phyloP scores from a whole-genome alignment of 1,140 invertebrate genomes.

The Cataglyphis hispanica region DNA sequence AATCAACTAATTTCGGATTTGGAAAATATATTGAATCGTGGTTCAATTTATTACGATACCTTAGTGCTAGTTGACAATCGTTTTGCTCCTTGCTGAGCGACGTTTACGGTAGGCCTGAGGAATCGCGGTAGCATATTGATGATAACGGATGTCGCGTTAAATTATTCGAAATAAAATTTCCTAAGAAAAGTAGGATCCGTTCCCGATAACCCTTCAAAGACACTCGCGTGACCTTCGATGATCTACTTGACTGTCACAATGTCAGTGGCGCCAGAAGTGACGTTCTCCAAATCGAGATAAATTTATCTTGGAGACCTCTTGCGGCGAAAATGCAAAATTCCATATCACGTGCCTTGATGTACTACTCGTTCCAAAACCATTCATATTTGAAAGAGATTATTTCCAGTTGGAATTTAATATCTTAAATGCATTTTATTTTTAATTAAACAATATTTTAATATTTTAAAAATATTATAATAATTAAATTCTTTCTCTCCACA shows the following conservation, averaged over 20 bases:
- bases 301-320: neutral
- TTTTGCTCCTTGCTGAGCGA: constrained; percentile 80
- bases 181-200: neutral
- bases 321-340: neutral
- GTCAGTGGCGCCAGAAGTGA: neutral
- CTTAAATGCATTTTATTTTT: too few relatives aligned
- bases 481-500: too few relatives aligned
- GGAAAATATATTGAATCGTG: neutral
- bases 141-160: neutral
- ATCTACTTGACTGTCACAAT: neutral
- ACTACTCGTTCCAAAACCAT: too few relatives aligned
- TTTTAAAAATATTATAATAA: too few relatives aligned
- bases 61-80: constrained; percentile 81
- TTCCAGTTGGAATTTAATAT: too few relatives aligned
- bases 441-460: too few relatives aligned
- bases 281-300: neutral
- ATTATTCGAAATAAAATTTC: neutral
- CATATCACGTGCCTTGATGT: too few relatives aligned
- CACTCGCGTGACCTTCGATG: constrained; percentile 64
- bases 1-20: neutral
- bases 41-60: constrained; percentile 64
- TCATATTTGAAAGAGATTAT: too few relatives aligned
- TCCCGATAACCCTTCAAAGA: constrained; percentile 64
- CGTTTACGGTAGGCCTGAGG: constrained; percentile 75
- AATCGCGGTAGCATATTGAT: constrained; percentile 82